Conservation (phyloP, 1,140 invertebrate species). For the Bombus superbus region DNA sequence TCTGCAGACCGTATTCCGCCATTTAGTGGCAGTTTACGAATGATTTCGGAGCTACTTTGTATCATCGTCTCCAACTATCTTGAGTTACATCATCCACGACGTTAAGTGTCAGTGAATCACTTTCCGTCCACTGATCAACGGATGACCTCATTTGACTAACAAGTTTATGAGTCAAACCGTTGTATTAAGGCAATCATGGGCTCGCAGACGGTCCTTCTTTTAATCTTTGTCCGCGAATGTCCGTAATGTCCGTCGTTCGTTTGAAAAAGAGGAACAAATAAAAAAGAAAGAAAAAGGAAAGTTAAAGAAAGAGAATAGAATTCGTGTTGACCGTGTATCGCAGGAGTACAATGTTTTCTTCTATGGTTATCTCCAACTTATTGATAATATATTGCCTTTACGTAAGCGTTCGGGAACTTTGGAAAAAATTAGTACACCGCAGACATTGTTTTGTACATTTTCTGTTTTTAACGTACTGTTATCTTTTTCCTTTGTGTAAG, state of each 20-base stretch:
- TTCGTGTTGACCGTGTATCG: not conserved
- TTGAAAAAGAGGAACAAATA: not conserved
- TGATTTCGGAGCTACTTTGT: slow-evolving; percentile 37
- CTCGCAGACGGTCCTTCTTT: slow-evolving; percentile 32
- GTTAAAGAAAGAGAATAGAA: not conserved
- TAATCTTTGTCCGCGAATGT: slow-evolving; percentile 31
- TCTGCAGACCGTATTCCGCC: too few species aligned
- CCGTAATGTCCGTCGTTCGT: not conserved
- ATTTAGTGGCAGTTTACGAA: not conserved
- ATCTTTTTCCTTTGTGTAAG: not conserved
- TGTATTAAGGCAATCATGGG: slow-evolving; percentile 26
- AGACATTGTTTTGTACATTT: not conserved
- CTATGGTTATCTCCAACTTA: not conserved
- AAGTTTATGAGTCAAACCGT: slow-evolving; percentile 65
- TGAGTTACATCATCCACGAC: slow-evolving; percentile 55
- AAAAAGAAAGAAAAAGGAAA: too few species aligned
- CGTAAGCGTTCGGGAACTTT: slow-evolving; percentile 3
- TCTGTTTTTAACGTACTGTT: not conserved
- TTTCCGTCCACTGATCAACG: slow-evolving; percentile 64
- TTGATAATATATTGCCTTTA: slow-evolving; percentile 17
- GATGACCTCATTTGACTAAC: slow-evolving; percentile 66
- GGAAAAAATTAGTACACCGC: not conserved
- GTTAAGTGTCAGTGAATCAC: slow-evolving; percentile 68
- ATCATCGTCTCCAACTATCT: slow-evolving; percentile 35
- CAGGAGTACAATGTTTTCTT: not conserved